These are phyloP conservation scores for Helogale parvula DNA, from an alignment of 2,113 vertebrate genomes.

Conservation along the genomic window DNA sequence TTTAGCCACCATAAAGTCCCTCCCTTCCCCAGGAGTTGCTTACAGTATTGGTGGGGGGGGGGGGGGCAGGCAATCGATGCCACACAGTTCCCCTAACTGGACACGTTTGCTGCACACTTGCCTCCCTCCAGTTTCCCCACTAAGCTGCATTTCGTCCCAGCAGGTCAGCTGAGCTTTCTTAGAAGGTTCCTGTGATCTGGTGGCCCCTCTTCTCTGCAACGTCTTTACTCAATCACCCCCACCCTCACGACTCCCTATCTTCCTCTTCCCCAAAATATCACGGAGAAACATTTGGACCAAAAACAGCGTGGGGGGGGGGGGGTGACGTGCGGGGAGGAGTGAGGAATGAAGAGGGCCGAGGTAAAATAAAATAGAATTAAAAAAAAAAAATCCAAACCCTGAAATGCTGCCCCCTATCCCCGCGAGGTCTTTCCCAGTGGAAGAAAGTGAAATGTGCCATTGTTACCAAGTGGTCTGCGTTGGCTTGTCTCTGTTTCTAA, in stretches of 20 bases:
- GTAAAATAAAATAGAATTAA: no score
- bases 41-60: not conserved
- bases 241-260: not conserved
- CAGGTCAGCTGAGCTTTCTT: not conserved
- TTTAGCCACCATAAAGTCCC: not conserved
- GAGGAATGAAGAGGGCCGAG: not conserved
- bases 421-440: not conserved
- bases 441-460: not conserved
- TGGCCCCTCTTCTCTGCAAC: no score
- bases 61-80: not conserved
- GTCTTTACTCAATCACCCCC: not conserved
- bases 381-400: not conserved
- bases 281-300: not conserved
- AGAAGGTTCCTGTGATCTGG: not conserved
- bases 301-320: not conserved
- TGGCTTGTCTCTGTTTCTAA: not conserved
- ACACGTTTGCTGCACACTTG: not conserved
- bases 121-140: not conserved
- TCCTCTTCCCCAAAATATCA: not conserved
- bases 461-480: not conserved
- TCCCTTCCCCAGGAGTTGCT: not conserved
- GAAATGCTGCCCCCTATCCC: not conserved
- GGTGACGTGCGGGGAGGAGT: no score
- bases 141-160: not conserved
- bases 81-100: not conserved